Evolutionary conservation across 2,888 invertebrate species (phyloP), one percentile per base, ranked within the genome.

Genomic region (Drosophila siamana): DNA sequence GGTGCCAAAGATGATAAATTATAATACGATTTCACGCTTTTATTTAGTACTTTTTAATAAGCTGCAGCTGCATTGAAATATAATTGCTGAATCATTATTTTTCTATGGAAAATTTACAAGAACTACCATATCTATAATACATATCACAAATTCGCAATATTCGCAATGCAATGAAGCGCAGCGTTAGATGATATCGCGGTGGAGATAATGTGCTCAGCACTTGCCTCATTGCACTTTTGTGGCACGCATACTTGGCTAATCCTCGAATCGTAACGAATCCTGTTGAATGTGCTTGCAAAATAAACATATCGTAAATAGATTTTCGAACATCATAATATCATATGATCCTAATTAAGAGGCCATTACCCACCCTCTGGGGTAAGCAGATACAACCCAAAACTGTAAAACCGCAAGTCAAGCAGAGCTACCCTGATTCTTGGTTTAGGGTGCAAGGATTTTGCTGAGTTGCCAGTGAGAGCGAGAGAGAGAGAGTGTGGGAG

Each of bases 271-370:
- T 15, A 11, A 19, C 8, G 19, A 22, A 28, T 30, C 43, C 43
- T 43, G 24, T 15, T 13, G 33, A 19, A 57, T 52, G 36, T 52
- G 36, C 33, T 19, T 16, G 67, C 30, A 68, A 68, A 47, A 13
- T 43, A 59, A 71, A 75, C 44, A 59, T 63, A 69, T 63, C 44
- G 54, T 50, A 74, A 86, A 82, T 67, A 68, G 36, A 26, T 72
- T 70, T 43, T 59, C 71, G 72, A 74, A 71, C 66, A 65, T 79
- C 76, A 70, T 77, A 79, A 71, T 68, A 63, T 82, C 79, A 70
- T 78, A 90, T 90, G 86, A 80, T 80, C 75, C 89, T 89, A 89
- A 89, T 89, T 90, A 89, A 89, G 89, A 88, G 83, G 64, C 88
- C 89, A 89, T 89, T 89, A 90, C 85, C 57, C 86, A 84, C 73